These are phyloP conservation scores for Drosophila phalerata DNA, from an alignment of 2,888 invertebrate species.

Conservation along the genomic window DNA sequence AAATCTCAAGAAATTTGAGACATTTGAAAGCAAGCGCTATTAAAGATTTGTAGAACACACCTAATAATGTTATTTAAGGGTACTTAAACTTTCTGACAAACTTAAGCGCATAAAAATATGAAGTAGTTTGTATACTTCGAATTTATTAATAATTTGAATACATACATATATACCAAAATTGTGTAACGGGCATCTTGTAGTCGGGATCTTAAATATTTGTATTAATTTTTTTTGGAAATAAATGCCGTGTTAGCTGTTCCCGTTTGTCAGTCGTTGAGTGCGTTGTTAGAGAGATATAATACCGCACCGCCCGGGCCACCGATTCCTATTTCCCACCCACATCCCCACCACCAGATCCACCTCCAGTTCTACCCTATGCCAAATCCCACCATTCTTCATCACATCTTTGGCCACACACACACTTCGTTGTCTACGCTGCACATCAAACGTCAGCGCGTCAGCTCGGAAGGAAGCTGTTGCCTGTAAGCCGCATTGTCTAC, in stretches of 20 bases:
- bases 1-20: too few species aligned
- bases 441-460: constrained; percentile 68
- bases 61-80: too few species aligned
- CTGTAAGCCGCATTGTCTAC: constrained; percentile 57
- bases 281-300: constrained; percentile 41
- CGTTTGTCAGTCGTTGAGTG: constrained; percentile 43
- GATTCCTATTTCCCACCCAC: not conserved
- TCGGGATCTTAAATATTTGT: not conserved
- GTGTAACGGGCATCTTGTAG: too few species aligned
- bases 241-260: constrained; percentile 65
- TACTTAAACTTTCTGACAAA: too few species aligned
- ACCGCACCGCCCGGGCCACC: not conserved
- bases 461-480: constrained; percentile 79
- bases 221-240: constrained; percentile 67
- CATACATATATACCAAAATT: too few species aligned
- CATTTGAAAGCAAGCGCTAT: too few species aligned
- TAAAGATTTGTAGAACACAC: too few species aligned
- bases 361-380: not conserved
- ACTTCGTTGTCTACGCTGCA: constrained; percentile 42
- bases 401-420: not conserved
- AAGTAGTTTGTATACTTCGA: too few species aligned
- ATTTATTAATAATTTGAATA: too few species aligned
- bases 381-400: not conserved
- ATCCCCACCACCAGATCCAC: too few species aligned
- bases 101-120: too few species aligned